Percentiles rank a stretch among this genome's conserved stretches.
Conservation (phyloP, 2,797 vertebrate genomes). For the Channa striata region DNA sequence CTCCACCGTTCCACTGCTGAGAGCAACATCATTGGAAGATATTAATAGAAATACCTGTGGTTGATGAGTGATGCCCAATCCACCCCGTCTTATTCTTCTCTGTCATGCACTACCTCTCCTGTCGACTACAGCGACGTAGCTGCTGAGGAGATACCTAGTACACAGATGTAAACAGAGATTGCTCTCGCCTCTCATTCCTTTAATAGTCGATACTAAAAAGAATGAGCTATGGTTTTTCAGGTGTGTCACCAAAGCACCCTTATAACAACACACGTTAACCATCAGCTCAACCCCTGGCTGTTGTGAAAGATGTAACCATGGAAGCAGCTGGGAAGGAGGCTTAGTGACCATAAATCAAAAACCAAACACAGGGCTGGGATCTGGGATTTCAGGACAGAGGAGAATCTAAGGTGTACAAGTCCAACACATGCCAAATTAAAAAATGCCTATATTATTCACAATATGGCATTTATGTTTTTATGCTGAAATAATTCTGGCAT, state of each 20-base stretch:
- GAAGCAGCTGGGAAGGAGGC: slow-evolving; percentile 7
- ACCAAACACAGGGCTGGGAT: neutral
- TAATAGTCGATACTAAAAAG: slow-evolving; percentile 56
- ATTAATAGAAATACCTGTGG: slow-evolving; percentile 86
- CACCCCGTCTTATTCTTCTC: slow-evolving; percentile 51
- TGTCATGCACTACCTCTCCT: slow-evolving; percentile 62
- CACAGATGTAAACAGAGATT: slow-evolving; percentile 64
- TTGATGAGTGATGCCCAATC: slow-evolving; percentile 77
- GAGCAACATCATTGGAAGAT: slow-evolving; percentile 65
- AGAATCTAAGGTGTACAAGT: neutral
- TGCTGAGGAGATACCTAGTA: slow-evolving; percentile 57
- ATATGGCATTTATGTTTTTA: no score
- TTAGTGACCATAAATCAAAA: slow-evolving; percentile 1
- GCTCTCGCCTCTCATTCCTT: slow-evolving; percentile 27
- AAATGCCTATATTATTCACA: no score
- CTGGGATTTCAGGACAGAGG: neutral
- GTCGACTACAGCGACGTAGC: slow-evolving; percentile 61
- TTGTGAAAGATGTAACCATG: slow-evolving; percentile 18
- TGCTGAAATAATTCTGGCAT: no score
- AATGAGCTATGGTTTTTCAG: slow-evolving; percentile 62
- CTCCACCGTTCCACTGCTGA: slow-evolving; percentile 62
- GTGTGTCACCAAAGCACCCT: slow-evolving; percentile 53
- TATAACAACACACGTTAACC: slow-evolving; percentile 50
- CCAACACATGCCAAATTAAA: no score
- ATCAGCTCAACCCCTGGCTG: slow-evolving; percentile 12